These are phyloP conservation scores for Lindbergichthys nudifrons DNA, from an alignment of 2,797 vertebrate genomes.

Conservation along the genomic window DNA sequence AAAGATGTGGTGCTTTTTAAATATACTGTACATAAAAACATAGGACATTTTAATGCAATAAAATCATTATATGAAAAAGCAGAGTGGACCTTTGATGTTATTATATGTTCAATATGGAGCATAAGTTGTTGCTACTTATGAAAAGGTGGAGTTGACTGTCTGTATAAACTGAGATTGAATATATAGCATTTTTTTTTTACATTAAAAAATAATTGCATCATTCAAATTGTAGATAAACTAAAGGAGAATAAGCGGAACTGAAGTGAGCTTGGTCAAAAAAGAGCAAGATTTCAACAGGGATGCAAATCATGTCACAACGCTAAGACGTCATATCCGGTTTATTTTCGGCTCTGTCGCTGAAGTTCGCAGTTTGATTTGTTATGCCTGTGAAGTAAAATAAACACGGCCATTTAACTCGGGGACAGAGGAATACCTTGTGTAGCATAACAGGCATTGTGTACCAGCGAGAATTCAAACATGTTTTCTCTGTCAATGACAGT, in stretches of 20 bases:
- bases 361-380: slow-evolving; percentile 25
- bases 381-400: slow-evolving; percentile 32
- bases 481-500: slow-evolving; percentile 90
- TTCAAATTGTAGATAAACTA: too few species aligned
- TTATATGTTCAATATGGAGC: background rate
- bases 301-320: background rate
- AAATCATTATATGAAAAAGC: background rate
- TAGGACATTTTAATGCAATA: too few species aligned
- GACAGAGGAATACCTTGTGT: background rate
- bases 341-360: background rate
- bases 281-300: too few species aligned
- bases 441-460: background rate
- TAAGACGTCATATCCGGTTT: slow-evolving; percentile 58
- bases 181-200: background rate
- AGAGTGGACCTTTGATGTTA: too few species aligned
- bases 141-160: background rate
- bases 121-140: background rate
- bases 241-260: background rate
- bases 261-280: background rate
- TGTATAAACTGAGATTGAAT: background rate
- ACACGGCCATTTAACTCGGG: slow-evolving; percentile 11
- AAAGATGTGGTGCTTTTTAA: slow-evolving; percentile 13
- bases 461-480: slow-evolving; percentile 76
- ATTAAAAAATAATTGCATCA: background rate
- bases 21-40: slow-evolving; percentile 35